Base-by-base conservation (phyloP, 2,797 vertebrate species). In the Lacerta viridis region DNA sequence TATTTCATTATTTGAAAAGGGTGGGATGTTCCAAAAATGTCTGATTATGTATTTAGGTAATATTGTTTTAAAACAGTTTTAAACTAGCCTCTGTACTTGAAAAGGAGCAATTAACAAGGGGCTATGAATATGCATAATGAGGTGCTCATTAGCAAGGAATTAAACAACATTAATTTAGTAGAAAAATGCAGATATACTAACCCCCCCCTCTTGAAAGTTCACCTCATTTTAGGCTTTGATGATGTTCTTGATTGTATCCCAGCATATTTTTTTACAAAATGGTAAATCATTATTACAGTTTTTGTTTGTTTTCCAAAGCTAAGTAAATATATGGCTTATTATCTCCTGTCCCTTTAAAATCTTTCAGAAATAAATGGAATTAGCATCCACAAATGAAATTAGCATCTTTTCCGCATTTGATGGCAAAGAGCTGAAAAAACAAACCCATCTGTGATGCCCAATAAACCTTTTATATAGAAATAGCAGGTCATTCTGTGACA, bases 1-100 rank as follows among this genome's bases (percentile, higher is more conserved):
- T 55, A 71, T 81, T 86, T n/a, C 89, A 50, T 83, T 80, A 87
- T 79, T 85, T 77, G 71, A 93, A 87, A 72, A 93, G 86, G 64
- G 59, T 43, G 25, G 61, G 64, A 13, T 82, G 25, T 82, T 68
- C 64, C 64, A n/a, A 33, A 72, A 55, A 84, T 88, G 91, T 84
- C 83, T 90, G 91, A 90, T 27, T 64, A 85, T 74, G 46, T 84
- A 87, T 72, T 74, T 33, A 86, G 81, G 41, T 85, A 85, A 50
- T 86, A 46, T 74, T 86, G 36, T 85, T 61, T 78, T 71, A 86
- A 80, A 80, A 0, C 72, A 36, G 36, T 81, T 72, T 66, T 29
- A 69, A 81, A 87, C 2, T 11, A 41, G 81, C 59, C 86, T n/a
- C 86, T 75, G 80, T 9, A 33, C 33, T 84, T 90, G 36, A 43